Evolutionary conservation across 1,140 invertebrate genomes (phyloP).

Genomic region (Elymnias hypermnestra): DNA sequence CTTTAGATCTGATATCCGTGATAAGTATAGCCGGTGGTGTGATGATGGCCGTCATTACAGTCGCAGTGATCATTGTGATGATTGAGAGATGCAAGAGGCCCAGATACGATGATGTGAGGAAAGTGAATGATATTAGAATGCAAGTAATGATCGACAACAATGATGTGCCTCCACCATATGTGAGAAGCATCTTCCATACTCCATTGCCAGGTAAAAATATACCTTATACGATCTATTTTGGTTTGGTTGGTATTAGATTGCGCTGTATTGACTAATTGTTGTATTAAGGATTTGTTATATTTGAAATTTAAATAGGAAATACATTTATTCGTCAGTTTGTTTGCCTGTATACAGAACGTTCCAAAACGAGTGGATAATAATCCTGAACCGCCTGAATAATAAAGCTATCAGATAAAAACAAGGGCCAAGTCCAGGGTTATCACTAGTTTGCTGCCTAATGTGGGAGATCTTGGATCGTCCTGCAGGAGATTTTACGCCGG

Average conservation of each 20-base stretch:
- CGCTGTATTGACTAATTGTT: no score
- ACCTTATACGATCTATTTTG: background rate
- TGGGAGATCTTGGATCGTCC: no score
- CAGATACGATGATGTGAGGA: slow-evolving; percentile 58
- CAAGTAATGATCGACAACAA: slow-evolving; percentile 67
- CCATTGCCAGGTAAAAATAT: slow-evolving; percentile 70
- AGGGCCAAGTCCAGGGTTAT: no score
- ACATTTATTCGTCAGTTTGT: no score
- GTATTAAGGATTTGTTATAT: no score
- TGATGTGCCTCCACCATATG: slow-evolving; percentile 61
- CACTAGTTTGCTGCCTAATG: no score
- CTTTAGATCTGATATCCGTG: slow-evolving; percentile 65
- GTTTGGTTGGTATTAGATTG: background rate
- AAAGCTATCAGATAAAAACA: no score
- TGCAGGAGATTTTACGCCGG: no score
- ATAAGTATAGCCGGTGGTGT: slow-evolving; percentile 70
- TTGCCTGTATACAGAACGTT: no score
- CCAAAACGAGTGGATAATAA: no score
- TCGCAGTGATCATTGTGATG: slow-evolving; percentile 69
- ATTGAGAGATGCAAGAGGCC: slow-evolving; percentile 61
- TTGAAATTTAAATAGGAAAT: no score
- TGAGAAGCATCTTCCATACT: slow-evolving; percentile 76
- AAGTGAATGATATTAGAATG: slow-evolving; percentile 64
- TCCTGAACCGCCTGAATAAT: no score
- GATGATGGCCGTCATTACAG: slow-evolving; percentile 69